Conservation (phyloP, 2,888 invertebrate species). For the Diarsia brunnea region DNA sequence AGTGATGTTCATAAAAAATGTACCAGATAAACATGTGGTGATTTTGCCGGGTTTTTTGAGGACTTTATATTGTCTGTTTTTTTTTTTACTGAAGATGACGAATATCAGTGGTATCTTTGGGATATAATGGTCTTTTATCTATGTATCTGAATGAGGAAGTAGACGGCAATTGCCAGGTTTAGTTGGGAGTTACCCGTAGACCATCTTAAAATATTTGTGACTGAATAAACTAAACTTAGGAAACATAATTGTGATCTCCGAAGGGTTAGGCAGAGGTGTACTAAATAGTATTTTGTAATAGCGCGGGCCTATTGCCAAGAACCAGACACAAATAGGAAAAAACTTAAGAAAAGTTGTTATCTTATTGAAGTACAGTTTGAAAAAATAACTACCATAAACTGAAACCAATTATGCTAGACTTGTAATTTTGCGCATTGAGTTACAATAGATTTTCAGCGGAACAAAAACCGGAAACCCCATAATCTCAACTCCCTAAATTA, state of each 20-base stretch:
- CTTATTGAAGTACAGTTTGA: too few relatives aligned
- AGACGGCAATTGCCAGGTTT: not conserved
- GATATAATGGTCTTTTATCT: not conserved
- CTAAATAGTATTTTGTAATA: too few relatives aligned
- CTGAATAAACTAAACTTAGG: not conserved
- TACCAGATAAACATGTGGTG: not conserved
- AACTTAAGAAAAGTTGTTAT: too few relatives aligned
- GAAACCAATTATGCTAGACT: not conserved
- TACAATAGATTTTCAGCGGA: not conserved
- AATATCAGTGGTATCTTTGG: not conserved
- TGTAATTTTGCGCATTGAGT: not conserved
- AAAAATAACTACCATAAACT: not conserved
- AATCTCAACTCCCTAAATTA: conserved; percentile 31
- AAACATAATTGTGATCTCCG: not conserved
- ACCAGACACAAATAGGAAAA: not conserved
- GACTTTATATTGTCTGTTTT: not conserved
- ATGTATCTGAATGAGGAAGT: not conserved
- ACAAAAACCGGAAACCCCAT: conserved; percentile 26
- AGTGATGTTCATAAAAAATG: not conserved
- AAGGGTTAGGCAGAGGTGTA: too few relatives aligned
- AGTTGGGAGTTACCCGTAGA: not conserved
- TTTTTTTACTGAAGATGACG: too few relatives aligned
- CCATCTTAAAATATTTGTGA: not conserved
- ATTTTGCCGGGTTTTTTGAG: not conserved
- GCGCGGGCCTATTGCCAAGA: not conserved